These are phyloP conservation scores for Eutolmus rufibarbis DNA, from an alignment of 2,888 invertebrate species.

Conservation along the genomic window DNA sequence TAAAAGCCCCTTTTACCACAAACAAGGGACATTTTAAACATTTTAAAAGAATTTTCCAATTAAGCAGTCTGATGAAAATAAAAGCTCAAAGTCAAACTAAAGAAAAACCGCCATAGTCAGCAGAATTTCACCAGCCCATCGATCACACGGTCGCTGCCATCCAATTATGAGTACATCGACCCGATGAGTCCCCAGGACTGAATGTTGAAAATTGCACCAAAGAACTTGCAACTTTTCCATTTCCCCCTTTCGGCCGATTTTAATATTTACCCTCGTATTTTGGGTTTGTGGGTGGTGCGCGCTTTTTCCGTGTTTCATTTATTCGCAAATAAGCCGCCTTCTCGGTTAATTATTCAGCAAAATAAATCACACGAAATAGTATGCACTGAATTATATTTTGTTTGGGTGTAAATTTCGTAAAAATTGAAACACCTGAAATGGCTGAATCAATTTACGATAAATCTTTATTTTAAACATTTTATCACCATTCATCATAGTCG, in stretches of 20 bases:
- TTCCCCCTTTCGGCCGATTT: not conserved
- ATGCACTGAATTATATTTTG: not conserved
- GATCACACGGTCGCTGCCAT: not conserved
- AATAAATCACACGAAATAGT: not conserved
- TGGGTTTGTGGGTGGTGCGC: not conserved
- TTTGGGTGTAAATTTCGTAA: constrained; percentile 25
- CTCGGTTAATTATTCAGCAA: constrained; percentile 2
- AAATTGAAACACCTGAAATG: constrained; percentile 29
- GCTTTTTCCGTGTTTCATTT: not conserved
- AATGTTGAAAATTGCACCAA: not conserved
- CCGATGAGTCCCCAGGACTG: not conserved
- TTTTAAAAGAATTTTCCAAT: not conserved
- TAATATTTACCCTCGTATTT: not conserved
- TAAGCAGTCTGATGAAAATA: not conserved
- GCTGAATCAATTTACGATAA: constrained; percentile 24
- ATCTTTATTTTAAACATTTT: constrained; percentile 29
- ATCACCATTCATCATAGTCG: constrained; percentile 13
- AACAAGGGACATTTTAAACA: not conserved
- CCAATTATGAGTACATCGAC: not conserved
- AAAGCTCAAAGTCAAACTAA: not conserved
- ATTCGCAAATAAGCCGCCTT: not conserved
- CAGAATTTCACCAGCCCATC: not conserved
- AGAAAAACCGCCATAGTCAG: not conserved
- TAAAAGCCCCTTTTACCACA: not conserved
- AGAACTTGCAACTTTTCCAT: not conserved